Conservation (phyloP, 2,113 vertebrate genomes). For the Sylvilagus bachmani region DNA sequence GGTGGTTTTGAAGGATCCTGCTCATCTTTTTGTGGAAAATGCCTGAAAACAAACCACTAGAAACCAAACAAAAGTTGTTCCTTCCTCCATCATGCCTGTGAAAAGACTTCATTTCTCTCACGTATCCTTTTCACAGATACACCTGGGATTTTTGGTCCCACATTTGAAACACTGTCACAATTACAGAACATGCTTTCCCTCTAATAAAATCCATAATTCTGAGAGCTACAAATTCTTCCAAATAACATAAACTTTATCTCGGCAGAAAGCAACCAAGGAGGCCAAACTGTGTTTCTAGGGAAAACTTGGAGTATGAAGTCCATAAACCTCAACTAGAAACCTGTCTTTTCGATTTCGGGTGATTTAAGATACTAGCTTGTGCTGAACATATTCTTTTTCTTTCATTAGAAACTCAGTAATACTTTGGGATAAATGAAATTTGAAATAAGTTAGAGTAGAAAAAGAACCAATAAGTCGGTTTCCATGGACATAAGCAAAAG, state of each 20-base stretch:
- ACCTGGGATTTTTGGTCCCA: conserved; percentile 30
- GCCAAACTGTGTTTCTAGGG: conserved; percentile 33
- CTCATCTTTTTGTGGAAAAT: conserved; percentile 81
- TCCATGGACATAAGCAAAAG: background rate
- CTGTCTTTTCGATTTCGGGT: conserved; percentile 12
- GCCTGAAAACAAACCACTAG: conserved; percentile 83
- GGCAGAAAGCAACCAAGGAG: conserved; percentile 33
- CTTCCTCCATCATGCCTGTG: conserved; percentile 70
- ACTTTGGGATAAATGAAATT: conserved; percentile 6
- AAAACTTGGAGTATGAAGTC: background rate
- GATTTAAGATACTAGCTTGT: conserved; percentile 6
- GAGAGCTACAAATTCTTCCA: conserved; percentile 50
- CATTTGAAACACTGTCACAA: conserved; percentile 54
- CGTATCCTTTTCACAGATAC: conserved; percentile 58
- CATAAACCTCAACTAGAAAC: conserved; percentile 16
- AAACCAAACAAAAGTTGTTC: conserved; percentile 79
- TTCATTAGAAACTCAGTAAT: conserved; percentile 43
- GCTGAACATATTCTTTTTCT: background rate
- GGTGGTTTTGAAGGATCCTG: conserved; percentile 76
- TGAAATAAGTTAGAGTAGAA: conserved; percentile 15
- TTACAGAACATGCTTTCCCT: conserved; percentile 14
- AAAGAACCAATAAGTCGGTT: conserved; percentile 34
- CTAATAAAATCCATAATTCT: conserved; percentile 38
- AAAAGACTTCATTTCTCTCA: conserved; percentile 58
- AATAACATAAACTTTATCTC: conserved; percentile 37